Evolutionary conservation across 2,888 invertebrate genomes (phyloP).

Genomic region (Drosophila helvetica): DNA sequence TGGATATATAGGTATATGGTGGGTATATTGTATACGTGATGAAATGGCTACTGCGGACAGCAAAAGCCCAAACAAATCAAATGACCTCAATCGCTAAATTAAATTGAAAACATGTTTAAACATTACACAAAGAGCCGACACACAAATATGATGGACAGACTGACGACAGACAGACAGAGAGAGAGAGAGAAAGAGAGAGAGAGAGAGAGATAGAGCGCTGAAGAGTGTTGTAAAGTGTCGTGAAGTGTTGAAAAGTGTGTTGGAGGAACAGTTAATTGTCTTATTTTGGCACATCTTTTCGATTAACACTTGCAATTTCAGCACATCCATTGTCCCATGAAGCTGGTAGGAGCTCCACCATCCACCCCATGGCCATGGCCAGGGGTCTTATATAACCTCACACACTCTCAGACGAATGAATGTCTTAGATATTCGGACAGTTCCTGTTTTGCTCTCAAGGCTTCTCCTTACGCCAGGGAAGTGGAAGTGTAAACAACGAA

Average conservation of each 20-base stretch:
- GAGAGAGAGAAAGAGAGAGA: too few species aligned
- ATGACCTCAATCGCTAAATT: conserved; percentile 75
- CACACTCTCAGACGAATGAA: background rate
- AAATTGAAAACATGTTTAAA: conserved; percentile 64
- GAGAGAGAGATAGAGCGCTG: background rate
- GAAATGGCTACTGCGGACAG: conserved; percentile 39
- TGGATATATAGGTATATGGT: background rate
- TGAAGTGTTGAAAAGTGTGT: background rate
- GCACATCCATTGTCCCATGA: background rate
- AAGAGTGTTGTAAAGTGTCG: background rate
- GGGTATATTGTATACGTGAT: conserved; percentile 7
- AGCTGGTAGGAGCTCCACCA: background rate
- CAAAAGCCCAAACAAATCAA: conserved; percentile 58
- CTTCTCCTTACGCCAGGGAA: conserved; percentile 7
- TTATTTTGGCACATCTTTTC: background rate
- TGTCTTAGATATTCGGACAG: background rate
- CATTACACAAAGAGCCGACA: conserved; percentile 40
- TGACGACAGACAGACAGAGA: background rate
- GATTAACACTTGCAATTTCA: background rate
- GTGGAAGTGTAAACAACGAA: conserved; percentile 11
- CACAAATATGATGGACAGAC: background rate
- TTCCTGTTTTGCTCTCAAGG: conserved; percentile 34
- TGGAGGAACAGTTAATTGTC: background rate
- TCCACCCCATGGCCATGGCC: background rate
- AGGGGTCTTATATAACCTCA: background rate